These are phyloP conservation scores for Kuschelorhynchus macadamiae DNA, from an alignment of 2,888 invertebrate species.

Conservation along the genomic window DNA sequence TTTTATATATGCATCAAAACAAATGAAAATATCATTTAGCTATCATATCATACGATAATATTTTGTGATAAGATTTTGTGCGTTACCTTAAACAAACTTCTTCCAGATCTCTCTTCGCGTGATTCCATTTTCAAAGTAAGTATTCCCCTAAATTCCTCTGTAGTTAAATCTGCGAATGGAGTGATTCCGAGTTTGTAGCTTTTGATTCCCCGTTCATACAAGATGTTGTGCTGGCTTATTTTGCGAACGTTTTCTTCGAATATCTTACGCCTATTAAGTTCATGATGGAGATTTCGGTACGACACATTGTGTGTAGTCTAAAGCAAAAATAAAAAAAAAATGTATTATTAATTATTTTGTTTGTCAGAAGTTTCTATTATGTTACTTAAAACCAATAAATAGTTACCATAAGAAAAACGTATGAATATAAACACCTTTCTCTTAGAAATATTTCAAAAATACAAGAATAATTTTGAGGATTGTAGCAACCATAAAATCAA, in stretches of 20 bases:
- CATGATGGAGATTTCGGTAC: slow-evolving; percentile 36
- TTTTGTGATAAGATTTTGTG: too few species aligned
- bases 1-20: background rate
- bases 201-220: slow-evolving; percentile 36
- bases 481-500: too few species aligned
- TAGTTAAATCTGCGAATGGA: slow-evolving; percentile 52
- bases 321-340: too few species aligned
- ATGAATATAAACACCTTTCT: too few species aligned
- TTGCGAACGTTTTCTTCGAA: slow-evolving; percentile 41
- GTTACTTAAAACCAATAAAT: too few species aligned
- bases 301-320: slow-evolving; percentile 22
- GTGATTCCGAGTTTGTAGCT: slow-evolving; percentile 46
- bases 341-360: too few species aligned
- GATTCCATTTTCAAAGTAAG: slow-evolving; percentile 12
- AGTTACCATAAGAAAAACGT: too few species aligned
- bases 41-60: too few species aligned
- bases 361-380: too few species aligned
- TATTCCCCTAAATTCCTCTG: slow-evolving; percentile 47
- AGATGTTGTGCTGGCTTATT: slow-evolving; percentile 42
- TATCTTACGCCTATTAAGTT: slow-evolving; percentile 29
- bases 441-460: too few species aligned
- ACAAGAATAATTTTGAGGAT: too few species aligned
- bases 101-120: background rate
- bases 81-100: slow-evolving; percentile 23
- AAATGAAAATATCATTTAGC: background rate